Percentiles rank a stretch among this genome's conserved stretches.
Evolutionary conservation across 2,888 invertebrate species (phyloP).

Genomic region (Ophonus ardosiacus): DNA sequence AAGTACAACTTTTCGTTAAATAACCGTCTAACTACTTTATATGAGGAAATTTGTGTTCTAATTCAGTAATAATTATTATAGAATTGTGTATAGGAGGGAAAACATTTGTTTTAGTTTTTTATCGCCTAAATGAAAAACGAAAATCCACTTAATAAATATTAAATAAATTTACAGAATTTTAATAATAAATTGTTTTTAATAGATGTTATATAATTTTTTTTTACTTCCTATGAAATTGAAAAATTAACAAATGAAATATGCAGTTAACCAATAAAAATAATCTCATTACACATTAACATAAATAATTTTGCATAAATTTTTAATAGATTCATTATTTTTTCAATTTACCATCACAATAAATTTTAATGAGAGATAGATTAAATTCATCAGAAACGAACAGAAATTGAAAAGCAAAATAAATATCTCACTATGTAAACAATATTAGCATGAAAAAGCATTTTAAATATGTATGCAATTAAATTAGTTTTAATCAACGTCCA

Average conservation of each 20-base stretch:
- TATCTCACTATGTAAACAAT: not conserved
- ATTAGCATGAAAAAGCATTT: not conserved
- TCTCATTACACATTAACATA: not conserved
- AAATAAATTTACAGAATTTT: not conserved
- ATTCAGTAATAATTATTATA: no score
- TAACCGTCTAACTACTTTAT: no score
- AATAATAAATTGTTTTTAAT: not conserved
- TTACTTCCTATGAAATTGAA: not conserved
- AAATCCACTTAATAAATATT: not conserved
- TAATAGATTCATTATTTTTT: no score
- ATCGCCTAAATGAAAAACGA: not conserved
- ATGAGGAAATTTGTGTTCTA: no score
- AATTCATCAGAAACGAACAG: not conserved
- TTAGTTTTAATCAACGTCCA: not conserved
- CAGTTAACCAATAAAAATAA: not conserved
- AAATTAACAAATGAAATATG: not conserved
- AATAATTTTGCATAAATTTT: not conserved
- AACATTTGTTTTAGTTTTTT: no score
- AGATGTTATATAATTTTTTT: not conserved
- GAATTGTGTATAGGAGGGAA: no score
- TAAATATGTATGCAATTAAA: not conserved
- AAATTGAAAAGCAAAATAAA: not conserved
- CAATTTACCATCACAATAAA: not conserved
- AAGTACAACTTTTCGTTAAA: no score
- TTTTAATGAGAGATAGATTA: not conserved